Conservation (phyloP, 2,113 vertebrate species). For the Megalops atlanticus region DNA sequence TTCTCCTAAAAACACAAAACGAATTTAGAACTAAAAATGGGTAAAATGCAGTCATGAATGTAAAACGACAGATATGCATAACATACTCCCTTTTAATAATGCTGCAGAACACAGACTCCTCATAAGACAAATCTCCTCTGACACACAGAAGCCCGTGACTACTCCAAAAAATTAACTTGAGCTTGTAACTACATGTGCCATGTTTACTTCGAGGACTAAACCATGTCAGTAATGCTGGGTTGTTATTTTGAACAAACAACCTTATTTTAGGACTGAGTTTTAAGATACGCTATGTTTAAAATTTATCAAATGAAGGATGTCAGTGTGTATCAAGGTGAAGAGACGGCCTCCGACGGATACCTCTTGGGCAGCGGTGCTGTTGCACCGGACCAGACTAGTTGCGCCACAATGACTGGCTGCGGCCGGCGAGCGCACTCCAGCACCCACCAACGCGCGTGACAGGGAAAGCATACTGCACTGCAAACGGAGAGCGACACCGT, state of each 20-base stretch:
- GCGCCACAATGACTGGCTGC: slow-evolving; percentile 26
- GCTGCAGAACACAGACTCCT: neutral
- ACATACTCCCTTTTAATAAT: neutral
- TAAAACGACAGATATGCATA: neutral
- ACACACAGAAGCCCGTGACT: too few species aligned
- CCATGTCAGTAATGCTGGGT: too few species aligned
- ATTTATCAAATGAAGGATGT: too few species aligned
- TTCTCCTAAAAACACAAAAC: slow-evolving; percentile 61
- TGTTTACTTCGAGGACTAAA: too few species aligned
- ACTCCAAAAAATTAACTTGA: neutral
- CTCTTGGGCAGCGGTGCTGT: slow-evolving; percentile 53
- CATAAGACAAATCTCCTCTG: too few species aligned
- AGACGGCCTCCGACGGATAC: too few species aligned
- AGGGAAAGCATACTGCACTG: slow-evolving; percentile 54
- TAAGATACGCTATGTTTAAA: too few species aligned
- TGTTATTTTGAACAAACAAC: too few species aligned
- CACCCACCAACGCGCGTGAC: slow-evolving; percentile 30
- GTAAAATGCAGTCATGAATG: neutral
- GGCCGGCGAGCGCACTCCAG: slow-evolving; percentile 18
- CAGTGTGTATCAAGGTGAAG: too few species aligned
- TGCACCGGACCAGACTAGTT: slow-evolving; percentile 34
- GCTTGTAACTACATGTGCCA: too few species aligned
- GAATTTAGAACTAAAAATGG: neutral
- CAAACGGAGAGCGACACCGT: neutral
- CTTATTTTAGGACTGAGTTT: too few species aligned